Conservation (phyloP, 2,888 invertebrate species). For the Miltochrista miniata region DNA sequence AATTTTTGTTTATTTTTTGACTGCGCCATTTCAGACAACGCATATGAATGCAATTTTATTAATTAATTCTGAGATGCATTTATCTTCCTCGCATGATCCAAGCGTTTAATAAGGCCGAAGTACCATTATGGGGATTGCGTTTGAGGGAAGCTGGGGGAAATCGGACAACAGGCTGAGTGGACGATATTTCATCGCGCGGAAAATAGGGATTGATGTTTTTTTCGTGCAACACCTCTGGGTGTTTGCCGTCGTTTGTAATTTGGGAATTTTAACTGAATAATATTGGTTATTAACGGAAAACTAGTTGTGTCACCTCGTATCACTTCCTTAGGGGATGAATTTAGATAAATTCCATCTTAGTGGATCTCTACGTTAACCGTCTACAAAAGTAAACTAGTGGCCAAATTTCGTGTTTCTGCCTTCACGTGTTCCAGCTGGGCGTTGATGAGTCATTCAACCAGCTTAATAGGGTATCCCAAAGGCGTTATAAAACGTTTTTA, state of each 20-base stretch:
- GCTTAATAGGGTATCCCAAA: too few relatives aligned
- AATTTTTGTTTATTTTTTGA: constrained; percentile 44
- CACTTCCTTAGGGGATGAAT: too few relatives aligned
- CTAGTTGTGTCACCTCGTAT: too few relatives aligned
- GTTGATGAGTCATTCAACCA: too few relatives aligned
- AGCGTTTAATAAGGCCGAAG: constrained; percentile 67
- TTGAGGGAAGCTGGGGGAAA: constrained; percentile 55
- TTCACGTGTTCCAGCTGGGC: too few relatives aligned
- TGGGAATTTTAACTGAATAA: background rate
- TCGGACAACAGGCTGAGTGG: constrained; percentile 42
- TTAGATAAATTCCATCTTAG: too few relatives aligned
- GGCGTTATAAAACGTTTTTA: too few relatives aligned
- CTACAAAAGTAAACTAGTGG: too few relatives aligned
- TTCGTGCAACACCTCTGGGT: constrained; percentile 19
- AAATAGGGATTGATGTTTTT: constrained; percentile 34
- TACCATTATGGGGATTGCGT: constrained; percentile 63
- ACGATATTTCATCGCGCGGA: constrained; percentile 44
- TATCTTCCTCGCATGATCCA: constrained; percentile 73
- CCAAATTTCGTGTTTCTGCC: too few relatives aligned
- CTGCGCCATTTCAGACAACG: constrained; percentile 43
- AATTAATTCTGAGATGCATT: constrained; percentile 78
- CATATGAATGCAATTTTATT: constrained; percentile 73
- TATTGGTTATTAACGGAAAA: too few relatives aligned
- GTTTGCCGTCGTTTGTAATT: constrained; percentile 12
- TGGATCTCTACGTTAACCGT: too few relatives aligned